Conservation (phyloP, 2,113 vertebrate genomes). For the Rhinopomastus cyanomelas region DNA sequence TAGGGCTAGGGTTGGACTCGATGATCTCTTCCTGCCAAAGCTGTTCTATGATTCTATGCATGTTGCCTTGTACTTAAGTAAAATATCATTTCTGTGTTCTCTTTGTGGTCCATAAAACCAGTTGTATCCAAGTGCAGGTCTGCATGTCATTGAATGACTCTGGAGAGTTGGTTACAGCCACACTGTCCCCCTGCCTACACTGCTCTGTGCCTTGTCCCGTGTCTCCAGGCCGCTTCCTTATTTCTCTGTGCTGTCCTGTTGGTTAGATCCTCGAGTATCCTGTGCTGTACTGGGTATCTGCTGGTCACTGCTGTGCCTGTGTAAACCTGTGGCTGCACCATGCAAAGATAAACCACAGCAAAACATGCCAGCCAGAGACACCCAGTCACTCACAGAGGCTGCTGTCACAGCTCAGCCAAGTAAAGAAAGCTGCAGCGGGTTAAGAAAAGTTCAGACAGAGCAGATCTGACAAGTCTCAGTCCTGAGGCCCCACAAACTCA, state of each 20-base stretch:
- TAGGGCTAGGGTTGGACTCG: no score
- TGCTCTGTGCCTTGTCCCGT: accelerated
- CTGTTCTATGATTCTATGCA: no score
- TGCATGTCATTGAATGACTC: not conserved
- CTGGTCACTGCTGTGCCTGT: not conserved
- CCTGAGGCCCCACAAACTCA: not conserved
- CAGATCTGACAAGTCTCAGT: not conserved
- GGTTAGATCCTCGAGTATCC: accelerated
- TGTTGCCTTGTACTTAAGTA: no score
- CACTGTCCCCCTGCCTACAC: not conserved
- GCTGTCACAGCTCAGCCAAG: not conserved
- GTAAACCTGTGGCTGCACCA: not conserved
- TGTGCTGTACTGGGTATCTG: not conserved
- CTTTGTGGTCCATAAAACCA: not conserved
- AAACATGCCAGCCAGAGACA: not conserved
- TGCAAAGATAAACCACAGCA: not conserved
- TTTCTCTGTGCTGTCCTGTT: not conserved
- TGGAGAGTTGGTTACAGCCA: not conserved
- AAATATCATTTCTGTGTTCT: not conserved
- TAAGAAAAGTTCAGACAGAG: not conserved
- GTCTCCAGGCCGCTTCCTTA: not conserved
- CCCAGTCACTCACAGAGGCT: not conserved
- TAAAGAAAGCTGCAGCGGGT: not conserved
- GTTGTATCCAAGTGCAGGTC: no score
- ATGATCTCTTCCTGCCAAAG: no score